phyloP scores from a whole-genome alignment of 1,140 invertebrate species.

The Calliphora vicina region DNA sequence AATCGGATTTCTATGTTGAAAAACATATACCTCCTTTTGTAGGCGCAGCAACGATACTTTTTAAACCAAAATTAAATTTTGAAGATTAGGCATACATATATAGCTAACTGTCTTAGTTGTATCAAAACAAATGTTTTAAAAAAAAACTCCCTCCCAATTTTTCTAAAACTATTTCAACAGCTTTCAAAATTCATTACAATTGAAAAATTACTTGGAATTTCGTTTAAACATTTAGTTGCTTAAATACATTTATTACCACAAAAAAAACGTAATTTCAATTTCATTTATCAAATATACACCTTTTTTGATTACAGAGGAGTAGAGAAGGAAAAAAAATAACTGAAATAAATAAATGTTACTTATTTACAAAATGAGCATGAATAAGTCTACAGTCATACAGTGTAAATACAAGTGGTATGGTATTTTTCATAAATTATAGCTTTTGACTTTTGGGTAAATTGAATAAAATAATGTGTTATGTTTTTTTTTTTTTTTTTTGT shows the following conservation, averaged over 20 bases:
- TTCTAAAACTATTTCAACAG: too few relatives aligned
- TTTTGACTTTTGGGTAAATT: slow-evolving; percentile 29
- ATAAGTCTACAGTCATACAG: not conserved
- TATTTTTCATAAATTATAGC: slow-evolving; percentile 26
- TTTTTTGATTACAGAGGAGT: not conserved
- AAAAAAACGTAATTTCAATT: slow-evolving; percentile 22
- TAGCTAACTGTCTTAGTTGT: too few relatives aligned
- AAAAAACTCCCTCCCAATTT: too few relatives aligned
- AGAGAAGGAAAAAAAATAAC: not conserved
- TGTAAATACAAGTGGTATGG: slow-evolving; percentile 2
- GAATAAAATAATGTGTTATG: slow-evolving; percentile 18
- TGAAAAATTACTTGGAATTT: too few relatives aligned
- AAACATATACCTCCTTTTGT: too few relatives aligned
- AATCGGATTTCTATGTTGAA: too few relatives aligned
- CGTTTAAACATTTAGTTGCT: not conserved
- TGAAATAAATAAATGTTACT: not conserved
- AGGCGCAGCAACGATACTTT: too few relatives aligned
- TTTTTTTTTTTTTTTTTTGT: too few relatives aligned
- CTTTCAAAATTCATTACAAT: too few relatives aligned
- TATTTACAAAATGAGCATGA: not conserved
- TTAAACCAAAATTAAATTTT: too few relatives aligned
- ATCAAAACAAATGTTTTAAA: too few relatives aligned
- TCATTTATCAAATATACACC: slow-evolving; percentile 32
- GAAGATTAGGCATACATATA: too few relatives aligned
- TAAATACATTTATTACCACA: not conserved